Percentiles rank a stretch among this genome's conserved stretches.
Conservation (phyloP, 2,113 vertebrate genomes). For the Campylomormyrus tamandua region DNA sequence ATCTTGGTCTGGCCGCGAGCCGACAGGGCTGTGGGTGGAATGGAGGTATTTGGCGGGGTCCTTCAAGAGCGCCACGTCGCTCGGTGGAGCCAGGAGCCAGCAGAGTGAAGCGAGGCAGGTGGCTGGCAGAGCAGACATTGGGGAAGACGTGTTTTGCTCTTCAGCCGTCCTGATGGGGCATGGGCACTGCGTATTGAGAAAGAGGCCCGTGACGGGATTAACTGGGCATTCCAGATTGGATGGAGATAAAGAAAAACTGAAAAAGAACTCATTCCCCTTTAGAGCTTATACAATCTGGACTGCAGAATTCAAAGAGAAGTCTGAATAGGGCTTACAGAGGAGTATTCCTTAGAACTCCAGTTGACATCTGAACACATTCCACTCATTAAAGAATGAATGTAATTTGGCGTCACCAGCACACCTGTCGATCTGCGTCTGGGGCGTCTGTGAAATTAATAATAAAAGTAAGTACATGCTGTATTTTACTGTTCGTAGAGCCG, state of each 20-base stretch:
- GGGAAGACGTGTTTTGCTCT: background rate
- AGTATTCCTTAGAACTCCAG: background rate
- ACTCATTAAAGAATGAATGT: background rate
- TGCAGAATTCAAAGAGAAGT: background rate
- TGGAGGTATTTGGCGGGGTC: background rate
- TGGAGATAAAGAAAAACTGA: background rate
- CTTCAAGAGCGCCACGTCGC: background rate
- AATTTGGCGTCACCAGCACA: background rate
- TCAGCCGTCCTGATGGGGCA: background rate
- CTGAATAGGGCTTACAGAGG: background rate
- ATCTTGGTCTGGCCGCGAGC: background rate
- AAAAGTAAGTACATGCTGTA: background rate
- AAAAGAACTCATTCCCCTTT: background rate
- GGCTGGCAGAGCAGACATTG: background rate
- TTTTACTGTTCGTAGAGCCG: background rate
- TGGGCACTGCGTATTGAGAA: background rate
- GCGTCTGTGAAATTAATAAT: background rate
- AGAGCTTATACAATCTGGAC: background rate
- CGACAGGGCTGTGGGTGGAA: background rate
- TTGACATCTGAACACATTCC: background rate
- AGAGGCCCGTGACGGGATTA: background rate
- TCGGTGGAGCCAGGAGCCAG: background rate
- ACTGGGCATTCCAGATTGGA: background rate
- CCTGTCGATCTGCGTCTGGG: background rate
- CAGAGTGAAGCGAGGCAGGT: background rate